A percentile compares a stretch with the other conserved stretches of the same genome.
Conservation (phyloP, 53 echinoderm and acorn worm species). For the Apostichopus leukothele region DNA sequence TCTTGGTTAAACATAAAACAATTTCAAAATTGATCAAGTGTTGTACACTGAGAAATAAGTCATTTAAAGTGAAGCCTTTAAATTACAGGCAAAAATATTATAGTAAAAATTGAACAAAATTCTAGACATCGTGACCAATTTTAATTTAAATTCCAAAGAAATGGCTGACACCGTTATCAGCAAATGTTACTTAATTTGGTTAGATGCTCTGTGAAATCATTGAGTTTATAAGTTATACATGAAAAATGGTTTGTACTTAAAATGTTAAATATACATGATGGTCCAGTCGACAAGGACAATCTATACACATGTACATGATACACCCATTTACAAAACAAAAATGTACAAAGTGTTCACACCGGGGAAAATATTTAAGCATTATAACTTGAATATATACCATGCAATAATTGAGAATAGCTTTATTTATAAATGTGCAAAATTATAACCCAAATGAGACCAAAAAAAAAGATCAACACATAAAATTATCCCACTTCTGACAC, state of each 20-base stretch:
- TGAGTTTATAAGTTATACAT: slow-evolving; percentile 38
- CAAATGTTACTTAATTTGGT: background rate
- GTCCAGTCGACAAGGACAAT: background rate
- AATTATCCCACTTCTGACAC: too few species aligned
- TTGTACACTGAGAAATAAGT: too few species aligned
- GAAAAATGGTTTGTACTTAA: background rate
- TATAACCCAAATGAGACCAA: background rate
- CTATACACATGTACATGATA: background rate
- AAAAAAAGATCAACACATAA: too few species aligned
- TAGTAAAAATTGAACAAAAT: too few species aligned
- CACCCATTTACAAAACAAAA: background rate
- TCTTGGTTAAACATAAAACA: too few species aligned
- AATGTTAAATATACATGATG: slow-evolving; percentile 29
- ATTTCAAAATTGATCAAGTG: too few species aligned
- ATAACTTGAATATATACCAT: background rate
- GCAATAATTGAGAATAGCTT: too few species aligned
- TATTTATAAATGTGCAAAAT: background rate
- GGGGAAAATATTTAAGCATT: background rate
- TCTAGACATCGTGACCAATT: too few species aligned
- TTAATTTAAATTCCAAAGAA: too few species aligned
- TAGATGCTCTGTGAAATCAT: slow-evolving; percentile 23
- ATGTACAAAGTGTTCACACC: background rate
- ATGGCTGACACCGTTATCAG: too few species aligned
- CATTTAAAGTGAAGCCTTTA: too few species aligned
- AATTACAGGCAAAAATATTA: too few species aligned